Evolutionary conservation across 2,888 invertebrate genomes (phyloP).

Genomic region (Acleris literana): DNA sequence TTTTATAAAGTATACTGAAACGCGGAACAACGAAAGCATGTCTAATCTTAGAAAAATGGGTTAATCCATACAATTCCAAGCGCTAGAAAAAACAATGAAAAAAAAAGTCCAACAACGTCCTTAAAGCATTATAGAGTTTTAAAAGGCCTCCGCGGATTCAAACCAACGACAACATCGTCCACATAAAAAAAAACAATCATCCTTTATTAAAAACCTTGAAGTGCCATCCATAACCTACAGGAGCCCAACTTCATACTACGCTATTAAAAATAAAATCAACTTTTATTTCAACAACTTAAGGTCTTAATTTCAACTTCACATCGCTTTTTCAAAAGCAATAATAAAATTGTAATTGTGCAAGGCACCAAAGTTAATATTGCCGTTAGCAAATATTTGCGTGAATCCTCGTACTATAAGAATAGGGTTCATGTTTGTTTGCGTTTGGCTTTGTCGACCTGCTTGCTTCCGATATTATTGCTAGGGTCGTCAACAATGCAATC

Average conservation of each 20-base stretch:
- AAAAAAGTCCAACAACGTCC: conserved; percentile 9
- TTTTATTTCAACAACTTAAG: not conserved
- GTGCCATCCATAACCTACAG: conserved; percentile 29
- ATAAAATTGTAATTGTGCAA: conserved; percentile 11
- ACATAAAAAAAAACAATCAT: conserved; percentile 13
- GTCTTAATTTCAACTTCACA: not conserved
- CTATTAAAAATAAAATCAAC: not conserved
- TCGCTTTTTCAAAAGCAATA: not conserved
- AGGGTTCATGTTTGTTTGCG: not conserved
- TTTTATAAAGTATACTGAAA: not conserved
- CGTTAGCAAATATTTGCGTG: not conserved
- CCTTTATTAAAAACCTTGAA: conserved; percentile 27
- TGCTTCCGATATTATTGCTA: conserved; percentile 22
- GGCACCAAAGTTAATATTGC: not conserved
- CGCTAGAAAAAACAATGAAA: conserved; percentile 10
- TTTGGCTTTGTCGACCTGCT: not conserved
- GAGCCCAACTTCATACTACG: not conserved
- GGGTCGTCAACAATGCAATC: conserved; percentile 34
- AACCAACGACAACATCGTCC: conserved; percentile 16
- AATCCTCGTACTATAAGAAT: not conserved
- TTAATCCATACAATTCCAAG: conserved; percentile 3
- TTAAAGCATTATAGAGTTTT: conserved; percentile 3
- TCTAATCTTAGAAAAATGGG: not conserved
- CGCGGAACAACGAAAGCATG: not conserved
- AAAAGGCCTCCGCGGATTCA: conserved; percentile 9